Evolutionary conservation across 2,797 vertebrate genomes (phyloP), one percentile per base, ranked within the genome.

Genomic region (Ptychadena robeensis): DNA sequence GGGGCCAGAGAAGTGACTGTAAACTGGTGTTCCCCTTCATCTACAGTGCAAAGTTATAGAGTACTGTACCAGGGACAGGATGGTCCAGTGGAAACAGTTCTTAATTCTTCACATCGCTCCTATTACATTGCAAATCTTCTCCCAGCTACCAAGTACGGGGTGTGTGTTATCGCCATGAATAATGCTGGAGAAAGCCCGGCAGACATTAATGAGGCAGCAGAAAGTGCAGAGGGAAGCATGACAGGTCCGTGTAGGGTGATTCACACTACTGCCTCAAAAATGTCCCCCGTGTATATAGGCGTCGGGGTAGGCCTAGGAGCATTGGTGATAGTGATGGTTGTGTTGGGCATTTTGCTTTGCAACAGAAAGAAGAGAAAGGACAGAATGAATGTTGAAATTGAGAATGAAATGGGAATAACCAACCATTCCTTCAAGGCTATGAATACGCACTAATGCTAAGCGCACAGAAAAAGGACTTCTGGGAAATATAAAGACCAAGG

Each of bases 81-180:
- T 0, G 48, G 72, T 5, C 59, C 65, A 11, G 3, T 80, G 8
- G 71, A 76, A 15, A 65, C 66, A n/a, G 4, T 25, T 11, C 57
- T 85, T 10, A 85, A 85, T 65, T 9, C 65, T 28, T 48, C 83
- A 6, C 81, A 75, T 70, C 78, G 83, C 9, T 70, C 73, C 25
- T 80, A 80, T 18, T 70, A 65, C 38, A 48, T 85, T 53, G 57
- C 34, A 7, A 65, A 71, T 15, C 78, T 85, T 8, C 3, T 76
- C 0, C 72, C 65, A 27, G 72, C n/a, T 71, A 71, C 78, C 9
- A 3, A 18, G 14, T 85, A 85, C 31, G 65, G 57, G 27, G 65
- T 85, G 30, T 85, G 83, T 34, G 72, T 85, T 25, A 72, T 85
- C 31, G 83, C 83, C 32, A 48, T 70, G 53, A 85, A 85, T 68